Percentiles rank a stretch among this genome's conserved stretches.
phyloP scores from a whole-genome alignment of 2,888 invertebrate species.

The Eudasyphora cyanicolor region DNA sequence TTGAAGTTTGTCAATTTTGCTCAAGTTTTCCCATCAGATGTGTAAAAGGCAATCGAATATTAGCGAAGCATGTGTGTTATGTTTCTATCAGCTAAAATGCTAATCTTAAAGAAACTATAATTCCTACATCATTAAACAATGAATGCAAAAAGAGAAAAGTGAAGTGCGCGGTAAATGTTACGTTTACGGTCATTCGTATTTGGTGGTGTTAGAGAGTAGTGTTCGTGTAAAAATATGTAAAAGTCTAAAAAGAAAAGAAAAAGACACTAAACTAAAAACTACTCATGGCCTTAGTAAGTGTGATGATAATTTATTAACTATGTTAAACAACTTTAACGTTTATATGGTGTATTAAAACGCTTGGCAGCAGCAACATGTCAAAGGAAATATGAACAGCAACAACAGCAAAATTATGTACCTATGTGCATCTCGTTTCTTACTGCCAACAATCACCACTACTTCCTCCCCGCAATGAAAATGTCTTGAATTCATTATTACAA shows the following conservation, averaged over 20 bases:
- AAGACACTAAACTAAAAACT: background rate
- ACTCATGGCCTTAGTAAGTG: background rate
- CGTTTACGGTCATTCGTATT: background rate
- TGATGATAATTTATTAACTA: conserved; percentile 3
- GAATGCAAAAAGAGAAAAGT: background rate
- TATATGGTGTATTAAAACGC: background rate
- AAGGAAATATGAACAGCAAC: background rate
- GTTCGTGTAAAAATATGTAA: background rate
- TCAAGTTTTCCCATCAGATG: too few species aligned
- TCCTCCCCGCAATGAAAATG: background rate
- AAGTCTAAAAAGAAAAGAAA: background rate
- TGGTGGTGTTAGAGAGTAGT: background rate
- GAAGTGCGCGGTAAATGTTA: background rate
- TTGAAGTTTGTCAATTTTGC: too few species aligned
- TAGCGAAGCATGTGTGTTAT: too few species aligned
- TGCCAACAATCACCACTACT: background rate
- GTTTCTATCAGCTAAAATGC: too few species aligned
- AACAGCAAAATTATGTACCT: background rate
- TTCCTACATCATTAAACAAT: too few species aligned
- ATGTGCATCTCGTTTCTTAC: background rate
- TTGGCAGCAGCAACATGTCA: background rate
- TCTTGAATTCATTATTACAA: background rate
- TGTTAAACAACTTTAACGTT: background rate
- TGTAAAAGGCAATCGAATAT: too few species aligned
- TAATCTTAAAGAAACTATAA: too few species aligned